Base-by-base conservation (phyloP, 2,888 invertebrate species). In the Polietes domitor region DNA sequence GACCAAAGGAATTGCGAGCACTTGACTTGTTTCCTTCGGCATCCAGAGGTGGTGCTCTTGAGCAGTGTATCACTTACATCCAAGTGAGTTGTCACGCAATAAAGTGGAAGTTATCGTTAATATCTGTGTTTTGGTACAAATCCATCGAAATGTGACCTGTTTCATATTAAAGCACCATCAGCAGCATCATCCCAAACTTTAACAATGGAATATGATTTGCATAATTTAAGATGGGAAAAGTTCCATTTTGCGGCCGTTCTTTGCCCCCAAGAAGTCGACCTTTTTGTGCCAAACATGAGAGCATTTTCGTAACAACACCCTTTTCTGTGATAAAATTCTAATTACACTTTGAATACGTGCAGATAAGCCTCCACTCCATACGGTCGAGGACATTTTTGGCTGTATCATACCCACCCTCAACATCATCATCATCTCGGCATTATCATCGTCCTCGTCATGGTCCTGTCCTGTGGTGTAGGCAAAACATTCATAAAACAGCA, bases 101-200 rank as follows among this genome's bases (percentile, higher is more conserved):
- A 90, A 89, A 87, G 89, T 88, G 90, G 91, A 90, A 90, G 89
- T 88, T 87, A 89, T 90, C 88, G 89, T 86, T 70, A 78, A 78
- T 83, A 81, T 78, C 24, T 61, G 15, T 53, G 6, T 19, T 53
- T 28, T 17, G n/a, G 3, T 15, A 17, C 4, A 47, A 28, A 26
- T 10, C 19, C 47, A 50, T 71, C 41, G n/a, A 28, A 26, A 71
- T 50, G 7, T 65, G 28, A 28, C n/a, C 12, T 17, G n/a, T 21
- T 53, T 9, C 9, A 19, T 24, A 43, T 68, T 68, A 68, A 68
- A 68, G 68, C 24, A 15, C 1, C 68, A 68, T 21, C 43, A 68
- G 6, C 17, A 9, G 68, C 37, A 53, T n/a, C 61, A 17, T 21
- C n/a, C 41, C 12, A 55, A 74, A 74, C 12, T 53, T 63, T 17